A percentile compares a stretch with the other conserved stretches of the same genome.
Conservation (phyloP, 2,888 invertebrate genomes). For the Campoplex nolae region DNA sequence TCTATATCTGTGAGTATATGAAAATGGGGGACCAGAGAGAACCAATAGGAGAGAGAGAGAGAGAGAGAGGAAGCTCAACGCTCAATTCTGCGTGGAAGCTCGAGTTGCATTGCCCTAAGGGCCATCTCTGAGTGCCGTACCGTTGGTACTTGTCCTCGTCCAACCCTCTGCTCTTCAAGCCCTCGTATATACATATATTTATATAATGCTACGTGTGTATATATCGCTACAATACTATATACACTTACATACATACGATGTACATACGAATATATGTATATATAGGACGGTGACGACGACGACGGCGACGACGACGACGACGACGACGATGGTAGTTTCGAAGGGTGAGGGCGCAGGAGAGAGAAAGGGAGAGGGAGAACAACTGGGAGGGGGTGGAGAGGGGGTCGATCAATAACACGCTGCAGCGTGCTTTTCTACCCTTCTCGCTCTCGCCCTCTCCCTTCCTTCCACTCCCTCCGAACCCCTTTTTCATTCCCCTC, state of each 20-base stretch:
- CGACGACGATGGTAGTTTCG: constrained; percentile 65
- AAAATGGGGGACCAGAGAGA: background rate
- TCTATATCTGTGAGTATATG: background rate
- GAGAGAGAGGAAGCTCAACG: constrained; percentile 34
- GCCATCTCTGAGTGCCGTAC: constrained; percentile 76
- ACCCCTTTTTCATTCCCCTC: constrained; percentile 7
- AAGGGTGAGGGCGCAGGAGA: constrained; percentile 67
- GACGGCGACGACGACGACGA: constrained; percentile 49
- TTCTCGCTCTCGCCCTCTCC: constrained; percentile 20
- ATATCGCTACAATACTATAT: constrained; percentile 16
- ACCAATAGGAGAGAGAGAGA: constrained; percentile 21
- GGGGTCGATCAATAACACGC: constrained; percentile 84
- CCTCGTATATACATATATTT: constrained; percentile 58
- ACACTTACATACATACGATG: constrained; percentile 46
- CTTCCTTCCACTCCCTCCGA: background rate
- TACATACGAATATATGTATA: constrained; percentile 10
- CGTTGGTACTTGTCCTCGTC: constrained; percentile 63
- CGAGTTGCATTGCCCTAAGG: constrained; percentile 75
- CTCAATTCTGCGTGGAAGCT: constrained; percentile 64
- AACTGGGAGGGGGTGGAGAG: constrained; percentile 55
- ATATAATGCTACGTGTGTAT: constrained; percentile 55
- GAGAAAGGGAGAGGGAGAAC: constrained; percentile 66
- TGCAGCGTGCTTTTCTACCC: constrained; percentile 76
- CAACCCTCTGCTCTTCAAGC: constrained; percentile 36
- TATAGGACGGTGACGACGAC: constrained; percentile 42